Percentiles rank a stretch among this genome's conserved stretches.
These are phyloP conservation scores for Pandemis heparana DNA, from an alignment of 2,888 invertebrate genomes.

Conservation along the genomic window DNA sequence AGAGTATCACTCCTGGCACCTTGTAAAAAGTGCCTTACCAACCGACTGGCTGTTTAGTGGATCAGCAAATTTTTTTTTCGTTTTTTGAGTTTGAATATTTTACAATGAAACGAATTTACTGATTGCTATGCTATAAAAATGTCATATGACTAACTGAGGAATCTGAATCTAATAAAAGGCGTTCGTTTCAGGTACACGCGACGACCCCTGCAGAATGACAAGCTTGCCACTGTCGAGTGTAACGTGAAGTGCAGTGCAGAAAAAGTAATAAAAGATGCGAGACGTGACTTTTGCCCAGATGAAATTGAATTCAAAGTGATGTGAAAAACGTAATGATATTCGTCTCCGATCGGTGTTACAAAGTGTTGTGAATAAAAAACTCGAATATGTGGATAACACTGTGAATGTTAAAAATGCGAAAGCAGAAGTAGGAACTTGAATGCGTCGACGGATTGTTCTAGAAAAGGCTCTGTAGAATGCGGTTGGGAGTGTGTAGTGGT, in stretches of 20 bases:
- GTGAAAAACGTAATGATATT: constrained; percentile 19
- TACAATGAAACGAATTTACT: neutral
- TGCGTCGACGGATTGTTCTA: constrained; percentile 15
- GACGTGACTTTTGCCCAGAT: constrained; percentile 10
- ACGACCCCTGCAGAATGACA: constrained; percentile 29
- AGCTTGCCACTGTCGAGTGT: constrained; percentile 26
- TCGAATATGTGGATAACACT: constrained; percentile 34
- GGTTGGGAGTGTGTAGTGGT: constrained; percentile 48
- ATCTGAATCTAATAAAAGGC: constrained; percentile 14
- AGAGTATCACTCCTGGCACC: too few species aligned
- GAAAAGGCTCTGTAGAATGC: constrained; percentile 34
- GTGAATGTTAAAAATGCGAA: constrained; percentile 48
- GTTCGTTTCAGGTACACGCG: constrained; percentile 31
- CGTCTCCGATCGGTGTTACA: neutral
- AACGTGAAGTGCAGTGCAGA: constrained; percentile 33
- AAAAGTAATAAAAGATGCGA: constrained; percentile 36
- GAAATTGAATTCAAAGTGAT: constrained; percentile 26
- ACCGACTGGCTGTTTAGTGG: neutral
- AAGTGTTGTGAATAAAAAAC: constrained; percentile 3
- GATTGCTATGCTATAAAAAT: neutral
- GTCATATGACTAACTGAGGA: neutral
- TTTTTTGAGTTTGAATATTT: neutral
- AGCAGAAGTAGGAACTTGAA: constrained; percentile 36
- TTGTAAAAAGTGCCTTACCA: neutral
- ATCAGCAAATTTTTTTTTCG: neutral